Conservation (phyloP, 2,888 invertebrate genomes). For the Psylliodes chrysocephalus region DNA sequence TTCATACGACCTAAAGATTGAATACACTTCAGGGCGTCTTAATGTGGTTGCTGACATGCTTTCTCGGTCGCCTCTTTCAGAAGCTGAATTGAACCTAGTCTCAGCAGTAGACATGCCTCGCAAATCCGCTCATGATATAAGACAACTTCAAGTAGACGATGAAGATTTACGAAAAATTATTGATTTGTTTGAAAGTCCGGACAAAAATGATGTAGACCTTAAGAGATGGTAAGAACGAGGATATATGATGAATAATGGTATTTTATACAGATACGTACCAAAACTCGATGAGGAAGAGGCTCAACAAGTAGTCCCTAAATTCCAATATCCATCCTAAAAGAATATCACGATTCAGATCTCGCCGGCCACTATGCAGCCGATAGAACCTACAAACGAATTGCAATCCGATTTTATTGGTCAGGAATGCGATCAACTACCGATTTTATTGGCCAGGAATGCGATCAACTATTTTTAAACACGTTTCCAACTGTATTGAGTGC, state of each 20-base stretch:
- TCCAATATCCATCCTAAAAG: neutral
- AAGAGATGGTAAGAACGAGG: neutral
- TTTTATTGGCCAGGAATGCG: constrained; percentile 48
- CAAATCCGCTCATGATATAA: no score
- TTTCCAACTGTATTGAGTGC: constrained; percentile 47
- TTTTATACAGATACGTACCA: neutral
- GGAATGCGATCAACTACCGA: no score
- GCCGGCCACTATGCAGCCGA: constrained; percentile 7
- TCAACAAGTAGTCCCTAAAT: neutral
- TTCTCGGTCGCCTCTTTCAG: neutral
- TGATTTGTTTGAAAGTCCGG: no score
- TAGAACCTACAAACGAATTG: constrained; percentile 42
- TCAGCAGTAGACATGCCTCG: no score
- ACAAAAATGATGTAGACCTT: no score
- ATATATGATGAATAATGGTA: neutral
- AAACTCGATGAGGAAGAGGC: neutral
- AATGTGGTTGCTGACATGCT: constrained; percentile 45
- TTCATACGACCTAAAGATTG: constrained; percentile 56
- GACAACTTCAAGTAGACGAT: no score
- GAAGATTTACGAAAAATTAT: no score
- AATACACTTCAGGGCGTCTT: constrained; percentile 58
- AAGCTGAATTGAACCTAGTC: no score
- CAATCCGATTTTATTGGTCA: no score
- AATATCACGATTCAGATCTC: constrained; percentile 19
- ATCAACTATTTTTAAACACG: constrained; percentile 39